A percentile compares a stretch with the other conserved stretches of the same genome.
phyloP scores from a whole-genome alignment of 2,113 vertebrate species.

The Chaetodon trifascialis region DNA sequence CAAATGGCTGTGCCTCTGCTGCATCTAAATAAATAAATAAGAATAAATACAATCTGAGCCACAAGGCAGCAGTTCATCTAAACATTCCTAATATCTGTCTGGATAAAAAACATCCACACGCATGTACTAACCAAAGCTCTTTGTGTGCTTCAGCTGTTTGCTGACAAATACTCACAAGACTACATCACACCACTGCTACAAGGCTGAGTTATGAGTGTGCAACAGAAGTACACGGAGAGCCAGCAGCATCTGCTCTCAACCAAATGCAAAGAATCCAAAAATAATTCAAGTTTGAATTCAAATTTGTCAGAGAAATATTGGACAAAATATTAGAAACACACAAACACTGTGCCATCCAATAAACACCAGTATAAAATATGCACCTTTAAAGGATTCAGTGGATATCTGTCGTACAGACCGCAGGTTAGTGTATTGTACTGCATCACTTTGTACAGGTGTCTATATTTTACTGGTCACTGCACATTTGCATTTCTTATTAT shows the following conservation, averaged over 20 bases:
- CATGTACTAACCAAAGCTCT: background rate
- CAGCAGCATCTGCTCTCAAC: background rate
- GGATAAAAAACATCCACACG: conserved; percentile 3
- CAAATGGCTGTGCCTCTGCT: background rate
- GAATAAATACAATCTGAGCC: conserved; percentile 4
- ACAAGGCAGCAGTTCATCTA: conserved; percentile 32
- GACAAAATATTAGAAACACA: background rate
- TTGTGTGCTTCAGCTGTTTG: conserved; percentile 6
- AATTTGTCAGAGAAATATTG: background rate
- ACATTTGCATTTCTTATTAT: background rate
- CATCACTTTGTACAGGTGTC: too few species aligned
- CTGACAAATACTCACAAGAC: background rate
- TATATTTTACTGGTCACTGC: too few species aligned
- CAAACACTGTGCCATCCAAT: too few species aligned
- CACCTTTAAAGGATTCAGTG: background rate
- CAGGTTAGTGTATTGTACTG: background rate
- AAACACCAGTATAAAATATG: too few species aligned
- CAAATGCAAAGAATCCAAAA: background rate
- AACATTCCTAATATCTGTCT: conserved; percentile 1
- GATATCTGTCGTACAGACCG: too few species aligned
- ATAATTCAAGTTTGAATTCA: background rate
- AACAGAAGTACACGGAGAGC: background rate
- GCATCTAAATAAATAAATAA: background rate
- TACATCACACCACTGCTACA: background rate
- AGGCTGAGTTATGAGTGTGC: background rate